Percentiles rank a stretch among this genome's conserved stretches.
phyloP scores from a whole-genome alignment of 1,140 invertebrate species.

The Zophobas atratus region DNA sequence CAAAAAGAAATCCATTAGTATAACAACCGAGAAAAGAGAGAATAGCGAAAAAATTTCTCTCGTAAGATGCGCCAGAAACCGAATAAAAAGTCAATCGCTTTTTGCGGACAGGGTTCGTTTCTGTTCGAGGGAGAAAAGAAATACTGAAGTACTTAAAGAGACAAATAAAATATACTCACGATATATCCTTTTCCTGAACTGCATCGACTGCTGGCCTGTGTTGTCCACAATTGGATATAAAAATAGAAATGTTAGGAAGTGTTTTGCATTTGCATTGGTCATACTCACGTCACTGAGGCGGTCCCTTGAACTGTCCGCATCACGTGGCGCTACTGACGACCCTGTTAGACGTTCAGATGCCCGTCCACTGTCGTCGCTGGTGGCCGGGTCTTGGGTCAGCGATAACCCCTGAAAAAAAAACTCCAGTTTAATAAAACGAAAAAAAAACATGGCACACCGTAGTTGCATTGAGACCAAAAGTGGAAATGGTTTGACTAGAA shows the following conservation, averaged over 20 bases:
- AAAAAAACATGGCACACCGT: background rate
- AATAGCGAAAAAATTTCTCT: constrained; percentile 10
- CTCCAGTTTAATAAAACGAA: background rate
- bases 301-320: constrained; percentile 84
- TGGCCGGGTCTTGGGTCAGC: constrained; percentile 80
- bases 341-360: constrained; percentile 83
- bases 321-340: constrained; percentile 79
- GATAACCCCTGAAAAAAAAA: constrained; percentile 74
- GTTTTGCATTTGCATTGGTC: background rate
- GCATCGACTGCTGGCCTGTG: constrained; percentile 87
- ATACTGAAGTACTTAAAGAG: constrained; percentile 5
- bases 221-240: constrained; percentile 31
- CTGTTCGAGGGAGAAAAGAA: constrained; percentile 30
- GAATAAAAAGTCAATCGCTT: constrained; percentile 61
- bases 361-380: constrained; percentile 84
- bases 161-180: constrained; percentile 75
- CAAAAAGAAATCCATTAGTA: constrained; percentile 67
- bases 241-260: constrained; percentile 24
- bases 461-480: background rate
- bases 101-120: constrained; percentile 29
- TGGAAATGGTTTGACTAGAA: too few species aligned
- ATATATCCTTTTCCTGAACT: constrained; percentile 92
- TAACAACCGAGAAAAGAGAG: constrained; percentile 37
- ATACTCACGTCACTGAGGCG: constrained; percentile 84
- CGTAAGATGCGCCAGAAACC: constrained; percentile 36